phyloP scores from a whole-genome alignment of 2,797 vertebrate species.

The Gila robusta region DNA sequence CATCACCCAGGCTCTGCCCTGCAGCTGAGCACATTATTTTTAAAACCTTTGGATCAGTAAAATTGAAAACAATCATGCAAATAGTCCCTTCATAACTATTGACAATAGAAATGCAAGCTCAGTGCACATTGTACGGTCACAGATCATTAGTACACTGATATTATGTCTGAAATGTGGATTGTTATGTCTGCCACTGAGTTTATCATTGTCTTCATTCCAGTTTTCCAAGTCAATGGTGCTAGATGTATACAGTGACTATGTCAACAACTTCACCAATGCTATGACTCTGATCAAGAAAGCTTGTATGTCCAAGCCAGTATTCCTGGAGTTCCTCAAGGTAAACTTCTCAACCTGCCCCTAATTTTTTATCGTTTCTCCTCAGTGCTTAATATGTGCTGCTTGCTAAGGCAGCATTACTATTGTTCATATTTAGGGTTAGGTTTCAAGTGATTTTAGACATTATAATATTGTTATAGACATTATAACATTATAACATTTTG shows the following conservation, averaged over 20 bases:
- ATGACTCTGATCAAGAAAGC: constrained; percentile 90
- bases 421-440: not conserved
- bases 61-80: constrained; percentile 31
- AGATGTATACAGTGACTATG: constrained; percentile 89
- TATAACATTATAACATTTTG: not conserved
- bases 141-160: not conserved
- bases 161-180: constrained; percentile 16
- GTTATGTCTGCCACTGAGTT: not conserved
- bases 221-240: constrained; percentile 91
- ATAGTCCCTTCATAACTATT: not conserved
- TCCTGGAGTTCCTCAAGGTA: constrained; percentile 91
- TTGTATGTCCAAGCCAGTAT: constrained; percentile 86
- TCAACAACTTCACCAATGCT: constrained; percentile 89
- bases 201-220: constrained; percentile 62
- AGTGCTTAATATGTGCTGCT: not conserved
- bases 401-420: not conserved
- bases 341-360: constrained; percentile 6
- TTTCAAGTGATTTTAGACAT: not conserved
- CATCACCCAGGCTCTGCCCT: constrained; percentile 29
- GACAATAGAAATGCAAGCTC: not conserved
- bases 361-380: not conserved
- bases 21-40: constrained; percentile 46
- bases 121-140: constrained; percentile 9
- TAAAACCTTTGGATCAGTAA: constrained; percentile 22
- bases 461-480: not conserved